phyloP scores from a whole-genome alignment of 2,113 vertebrate genomes.

The Rissa tridactyla region DNA sequence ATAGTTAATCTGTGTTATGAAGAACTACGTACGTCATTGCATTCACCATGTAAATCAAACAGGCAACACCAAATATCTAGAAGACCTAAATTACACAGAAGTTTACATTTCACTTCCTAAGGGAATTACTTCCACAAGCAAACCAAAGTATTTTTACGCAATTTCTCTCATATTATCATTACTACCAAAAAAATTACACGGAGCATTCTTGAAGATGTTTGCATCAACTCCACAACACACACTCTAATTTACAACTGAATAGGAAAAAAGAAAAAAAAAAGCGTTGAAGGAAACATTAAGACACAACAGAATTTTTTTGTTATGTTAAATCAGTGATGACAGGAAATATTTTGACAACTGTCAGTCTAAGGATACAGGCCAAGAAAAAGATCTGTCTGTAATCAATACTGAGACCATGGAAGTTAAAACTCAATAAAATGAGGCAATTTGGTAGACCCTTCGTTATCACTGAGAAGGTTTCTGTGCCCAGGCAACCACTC shows the following conservation, averaged over 20 bases:
- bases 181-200: neutral
- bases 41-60: neutral
- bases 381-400: neutral
- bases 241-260: neutral
- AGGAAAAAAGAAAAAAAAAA: neutral
- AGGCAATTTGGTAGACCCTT: neutral
- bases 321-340: neutral
- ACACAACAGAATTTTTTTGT: neutral
- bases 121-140: neutral
- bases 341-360: neutral
- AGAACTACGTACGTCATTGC: accelerated
- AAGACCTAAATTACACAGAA: neutral
- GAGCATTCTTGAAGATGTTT: neutral
- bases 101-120: neutral
- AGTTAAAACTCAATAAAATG: neutral
- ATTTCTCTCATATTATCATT: neutral
- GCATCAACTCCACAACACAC: neutral
- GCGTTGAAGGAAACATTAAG: neutral
- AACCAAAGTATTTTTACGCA: neutral
- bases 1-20: neutral
- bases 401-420: neutral
- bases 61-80: neutral
- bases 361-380: neutral
- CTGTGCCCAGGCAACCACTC: neutral
- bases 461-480: neutral